Evolutionary conservation across 2,888 invertebrate genomes (phyloP), one percentile per base, ranked within the genome.

Genomic region (Calameuta filiformis): DNA sequence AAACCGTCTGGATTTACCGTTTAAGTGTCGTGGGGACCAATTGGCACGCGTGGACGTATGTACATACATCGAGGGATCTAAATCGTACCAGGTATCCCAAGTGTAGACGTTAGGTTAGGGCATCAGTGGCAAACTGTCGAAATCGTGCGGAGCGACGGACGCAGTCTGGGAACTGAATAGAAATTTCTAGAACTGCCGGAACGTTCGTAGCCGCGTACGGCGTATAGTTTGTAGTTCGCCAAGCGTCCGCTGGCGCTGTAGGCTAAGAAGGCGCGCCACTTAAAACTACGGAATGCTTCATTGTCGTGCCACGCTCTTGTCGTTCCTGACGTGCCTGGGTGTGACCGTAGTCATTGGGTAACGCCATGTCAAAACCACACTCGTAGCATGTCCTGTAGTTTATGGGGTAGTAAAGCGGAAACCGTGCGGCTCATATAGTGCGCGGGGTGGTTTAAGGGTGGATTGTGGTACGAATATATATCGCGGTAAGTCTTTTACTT

Each of bases 361-460:
- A 23, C 56, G 56, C 23, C 56, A 56, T 56, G 56, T 56, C 56
- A 9, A 23, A 23, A 56, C 75, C 79, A 78, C 73, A 56, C 73
- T 68, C 68, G 75, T 33, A 68, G 79, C 80, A 78, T 81, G 82
- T 79, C 79, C 79, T 81, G 81, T 78, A 79, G 82, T 82, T 83
- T 83, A 83, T 83, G 82, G 82, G 71, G 78, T 79, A 80, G 77
- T 81, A 79, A 81, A 83, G 77, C 79, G 77, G 77, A 76, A 56
- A 56, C 56, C 56, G 56, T 9, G 2, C 9, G 56, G 56, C 23
- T 56, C 56, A 56, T 56, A 56, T 56, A 56, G 56, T 56, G 56
- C 56, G 23, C 56, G 23, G 56, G 56, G 9, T 56, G 56, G 56
- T 56, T 56, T 56, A 56, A 56, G 56, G 56, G 56, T 56, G 56